phyloP scores from a whole-genome alignment of 2,888 invertebrate genomes.

The Zonitis immaculata region DNA sequence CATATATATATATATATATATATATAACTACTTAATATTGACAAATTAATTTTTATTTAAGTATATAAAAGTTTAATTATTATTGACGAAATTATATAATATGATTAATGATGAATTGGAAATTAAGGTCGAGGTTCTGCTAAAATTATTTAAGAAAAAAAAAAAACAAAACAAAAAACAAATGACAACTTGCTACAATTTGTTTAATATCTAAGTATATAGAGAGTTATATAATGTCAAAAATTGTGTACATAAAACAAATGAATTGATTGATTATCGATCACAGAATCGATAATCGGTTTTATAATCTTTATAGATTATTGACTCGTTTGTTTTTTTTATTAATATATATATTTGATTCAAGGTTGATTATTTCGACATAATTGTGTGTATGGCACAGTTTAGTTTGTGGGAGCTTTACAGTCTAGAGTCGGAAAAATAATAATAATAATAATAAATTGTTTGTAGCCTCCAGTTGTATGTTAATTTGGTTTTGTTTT shows the following conservation, averaged over 20 bases:
- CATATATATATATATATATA: too few species aligned
- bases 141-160: not conserved
- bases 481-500: not conserved
- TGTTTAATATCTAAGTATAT: too few species aligned
- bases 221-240: too few species aligned
- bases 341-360: not conserved
- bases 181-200: not conserved
- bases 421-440: not conserved
- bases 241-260: not conserved
- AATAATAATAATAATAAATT: too few species aligned
- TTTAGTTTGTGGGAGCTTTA: slow-evolving; percentile 11
- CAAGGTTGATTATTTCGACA: slow-evolving; percentile 8
- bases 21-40: too few species aligned
- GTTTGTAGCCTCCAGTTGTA: not conserved
- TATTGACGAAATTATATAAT: not conserved
- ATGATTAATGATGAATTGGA: slow-evolving; percentile 4
- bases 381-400: slow-evolving; percentile 12
- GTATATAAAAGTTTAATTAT: too few species aligned
- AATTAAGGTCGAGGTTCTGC: slow-evolving; percentile 6
- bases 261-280: not conserved
- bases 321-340: not conserved
- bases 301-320: not conserved
- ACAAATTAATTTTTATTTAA: too few species aligned
- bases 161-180: not conserved
- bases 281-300: not conserved